phyloP scores from a whole-genome alignment of 2,888 invertebrate species.

The Troides oblongomaculatus region DNA sequence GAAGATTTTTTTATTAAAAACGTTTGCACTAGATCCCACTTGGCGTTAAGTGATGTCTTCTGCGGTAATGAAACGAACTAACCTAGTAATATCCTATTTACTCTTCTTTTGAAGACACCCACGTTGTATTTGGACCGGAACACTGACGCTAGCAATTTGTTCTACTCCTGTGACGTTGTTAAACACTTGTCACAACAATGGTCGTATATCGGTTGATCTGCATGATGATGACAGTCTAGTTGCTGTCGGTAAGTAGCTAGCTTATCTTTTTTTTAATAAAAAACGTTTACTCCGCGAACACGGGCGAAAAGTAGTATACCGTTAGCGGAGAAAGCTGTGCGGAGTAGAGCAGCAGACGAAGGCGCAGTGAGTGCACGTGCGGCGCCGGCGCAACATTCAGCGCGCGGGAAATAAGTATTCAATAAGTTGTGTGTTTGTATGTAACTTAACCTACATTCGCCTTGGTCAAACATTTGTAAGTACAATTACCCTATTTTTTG shows the following conservation, averaged over 20 bases:
- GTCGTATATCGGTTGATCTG: neutral
- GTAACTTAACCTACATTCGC: constrained; percentile 17
- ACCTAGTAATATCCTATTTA: too few relatives aligned
- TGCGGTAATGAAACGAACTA: too few relatives aligned
- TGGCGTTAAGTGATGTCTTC: too few relatives aligned
- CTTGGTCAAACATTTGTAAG: constrained; percentile 14
- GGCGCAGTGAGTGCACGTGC: constrained; percentile 37
- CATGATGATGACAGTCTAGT: neutral
- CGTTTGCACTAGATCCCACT: too few relatives aligned
- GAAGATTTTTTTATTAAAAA: too few relatives aligned
- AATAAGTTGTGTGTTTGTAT: constrained; percentile 9
- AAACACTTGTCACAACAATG: neutral
- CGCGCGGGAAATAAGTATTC: constrained; percentile 14
- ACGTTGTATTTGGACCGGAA: too few relatives aligned
- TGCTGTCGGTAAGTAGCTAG: neutral
- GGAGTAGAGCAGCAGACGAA: constrained; percentile 45
- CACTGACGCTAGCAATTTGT: too few relatives aligned
- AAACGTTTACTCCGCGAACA: constrained; percentile 19
- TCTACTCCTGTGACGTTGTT: too few relatives aligned
- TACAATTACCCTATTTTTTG: neutral
- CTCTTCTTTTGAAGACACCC: too few relatives aligned
- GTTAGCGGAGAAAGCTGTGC: constrained; percentile 68
- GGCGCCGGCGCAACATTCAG: constrained; percentile 31
- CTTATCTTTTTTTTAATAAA: neutral
- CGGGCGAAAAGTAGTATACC: constrained; percentile 45